These are phyloP conservation scores for Adelges cooleyi DNA, from an alignment of 1,140 invertebrate species.

Conservation along the genomic window DNA sequence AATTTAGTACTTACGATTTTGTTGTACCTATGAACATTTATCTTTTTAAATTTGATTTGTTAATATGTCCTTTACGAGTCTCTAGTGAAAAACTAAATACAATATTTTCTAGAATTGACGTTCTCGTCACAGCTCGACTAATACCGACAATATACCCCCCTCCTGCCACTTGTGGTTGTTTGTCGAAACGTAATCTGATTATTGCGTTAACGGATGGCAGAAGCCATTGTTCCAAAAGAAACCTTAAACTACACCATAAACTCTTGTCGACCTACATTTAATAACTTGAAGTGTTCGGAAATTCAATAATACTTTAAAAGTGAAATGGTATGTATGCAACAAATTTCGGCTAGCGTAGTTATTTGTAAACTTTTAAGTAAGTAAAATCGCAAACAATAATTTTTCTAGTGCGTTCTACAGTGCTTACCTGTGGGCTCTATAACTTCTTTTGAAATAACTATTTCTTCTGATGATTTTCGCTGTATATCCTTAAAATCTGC, in stretches of 20 bases:
- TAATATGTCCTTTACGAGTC: too few relatives aligned
- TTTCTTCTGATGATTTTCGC: conserved; percentile 21
- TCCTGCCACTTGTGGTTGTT: background rate
- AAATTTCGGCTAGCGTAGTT: background rate
- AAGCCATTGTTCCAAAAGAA: conserved; percentile 22
- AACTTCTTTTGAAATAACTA: background rate
- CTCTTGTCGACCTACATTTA: conserved; percentile 4
- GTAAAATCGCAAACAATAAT: background rate
- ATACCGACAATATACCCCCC: background rate
- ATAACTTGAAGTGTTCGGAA: background rate
- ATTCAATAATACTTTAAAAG: background rate
- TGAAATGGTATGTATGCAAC: background rate
- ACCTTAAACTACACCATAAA: conserved; percentile 22
- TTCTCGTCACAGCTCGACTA: background rate
- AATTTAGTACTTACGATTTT: too few relatives aligned
- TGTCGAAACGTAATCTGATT: conserved; percentile 10
- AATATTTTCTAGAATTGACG: background rate
- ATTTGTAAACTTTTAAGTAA: background rate
- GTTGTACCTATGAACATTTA: too few relatives aligned
- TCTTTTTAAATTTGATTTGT: too few relatives aligned
- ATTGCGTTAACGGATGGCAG: conserved; percentile 4
- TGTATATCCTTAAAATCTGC: conserved; percentile 40
- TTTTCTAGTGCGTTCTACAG: background rate
- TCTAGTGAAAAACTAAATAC: conserved; percentile 12
- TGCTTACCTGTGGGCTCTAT: conserved; percentile 5